phyloP scores from a whole-genome alignment of 2,113 vertebrate genomes.

The Eulacestoma nigropectus region DNA sequence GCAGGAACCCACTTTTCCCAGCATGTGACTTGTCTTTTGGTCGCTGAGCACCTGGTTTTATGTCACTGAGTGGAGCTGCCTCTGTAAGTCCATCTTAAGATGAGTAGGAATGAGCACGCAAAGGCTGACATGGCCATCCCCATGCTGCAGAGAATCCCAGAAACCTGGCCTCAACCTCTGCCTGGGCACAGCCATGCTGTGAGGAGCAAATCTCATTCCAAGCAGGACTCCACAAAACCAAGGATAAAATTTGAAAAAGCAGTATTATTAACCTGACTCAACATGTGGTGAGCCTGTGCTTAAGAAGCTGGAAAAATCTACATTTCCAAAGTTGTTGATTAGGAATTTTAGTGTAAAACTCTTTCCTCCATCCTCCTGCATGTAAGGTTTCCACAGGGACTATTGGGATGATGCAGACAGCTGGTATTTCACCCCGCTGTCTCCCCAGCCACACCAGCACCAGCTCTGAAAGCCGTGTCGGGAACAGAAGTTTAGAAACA shows the following conservation, averaged over 20 bases:
- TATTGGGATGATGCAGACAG: background rate
- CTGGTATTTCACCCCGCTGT: background rate
- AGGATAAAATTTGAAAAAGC: background rate
- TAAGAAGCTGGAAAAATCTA: background rate
- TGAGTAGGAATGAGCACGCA: background rate
- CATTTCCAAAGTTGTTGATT: background rate
- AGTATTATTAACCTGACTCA: background rate
- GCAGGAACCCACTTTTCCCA: background rate
- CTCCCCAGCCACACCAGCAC: background rate
- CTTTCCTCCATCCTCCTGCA: background rate
- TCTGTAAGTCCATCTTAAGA: background rate
- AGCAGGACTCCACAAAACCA: background rate
- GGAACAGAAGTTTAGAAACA: slow-evolving; percentile 28
- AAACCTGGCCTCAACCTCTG: background rate
- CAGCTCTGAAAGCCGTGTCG: background rate
- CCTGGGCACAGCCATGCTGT: fast-evolving
- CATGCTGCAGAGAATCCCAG: background rate
- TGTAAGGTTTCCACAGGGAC: background rate
- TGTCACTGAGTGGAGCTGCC: background rate
- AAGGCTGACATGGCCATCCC: background rate
- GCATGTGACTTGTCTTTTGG: fast-evolving
- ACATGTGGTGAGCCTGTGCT: background rate
- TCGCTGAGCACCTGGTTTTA: background rate
- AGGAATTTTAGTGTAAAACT: background rate
- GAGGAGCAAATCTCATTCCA: background rate